Percentiles rank a stretch among this genome's conserved stretches.
Evolutionary conservation across 2,113 vertebrate genomes (phyloP).

Genomic region (Loxodonta africana): DNA sequence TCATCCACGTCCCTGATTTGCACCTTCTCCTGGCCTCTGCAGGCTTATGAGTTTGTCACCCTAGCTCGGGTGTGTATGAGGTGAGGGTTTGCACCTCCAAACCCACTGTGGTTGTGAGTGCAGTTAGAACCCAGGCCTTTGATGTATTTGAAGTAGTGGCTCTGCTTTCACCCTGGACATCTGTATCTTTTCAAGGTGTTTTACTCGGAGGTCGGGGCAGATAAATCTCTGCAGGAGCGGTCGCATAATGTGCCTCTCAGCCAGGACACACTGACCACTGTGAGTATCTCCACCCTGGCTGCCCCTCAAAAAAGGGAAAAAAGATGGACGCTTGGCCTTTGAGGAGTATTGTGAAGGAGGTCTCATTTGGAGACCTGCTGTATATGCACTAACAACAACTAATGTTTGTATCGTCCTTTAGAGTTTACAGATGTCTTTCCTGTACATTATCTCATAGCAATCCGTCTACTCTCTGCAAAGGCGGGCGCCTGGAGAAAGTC

Average conservation of each 20-base stretch:
- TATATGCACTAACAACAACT: neutral
- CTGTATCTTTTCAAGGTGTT: conserved; percentile 90
- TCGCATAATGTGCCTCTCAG: conserved; percentile 90
- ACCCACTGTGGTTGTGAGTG: rapidly evolving
- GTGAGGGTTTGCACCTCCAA: rapidly evolving
- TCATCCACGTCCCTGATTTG: rapidly evolving
- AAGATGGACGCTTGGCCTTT: neutral
- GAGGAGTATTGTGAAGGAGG: neutral
- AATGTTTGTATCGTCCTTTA: neutral
- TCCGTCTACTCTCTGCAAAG: neutral
- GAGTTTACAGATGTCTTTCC: neutral
- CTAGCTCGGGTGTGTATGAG: neutral
- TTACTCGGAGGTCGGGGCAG: conserved; percentile 91
- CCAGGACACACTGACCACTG: conserved; percentile 90
- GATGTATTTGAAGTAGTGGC: neutral
- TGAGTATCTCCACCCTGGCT: conserved; percentile 85
- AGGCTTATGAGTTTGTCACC: neutral
- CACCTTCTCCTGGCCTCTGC: neutral
- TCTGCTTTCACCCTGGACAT: conserved; percentile 28
- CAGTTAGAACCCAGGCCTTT: rapidly evolving
- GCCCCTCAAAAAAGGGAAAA: neutral
- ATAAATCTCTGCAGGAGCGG: conserved; percentile 87
- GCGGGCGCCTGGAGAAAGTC: neutral
- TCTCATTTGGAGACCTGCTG: neutral
- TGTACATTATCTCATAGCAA: neutral